phyloP scores from a whole-genome alignment of 2,888 invertebrate genomes.

The Prenolepis imparis region DNA sequence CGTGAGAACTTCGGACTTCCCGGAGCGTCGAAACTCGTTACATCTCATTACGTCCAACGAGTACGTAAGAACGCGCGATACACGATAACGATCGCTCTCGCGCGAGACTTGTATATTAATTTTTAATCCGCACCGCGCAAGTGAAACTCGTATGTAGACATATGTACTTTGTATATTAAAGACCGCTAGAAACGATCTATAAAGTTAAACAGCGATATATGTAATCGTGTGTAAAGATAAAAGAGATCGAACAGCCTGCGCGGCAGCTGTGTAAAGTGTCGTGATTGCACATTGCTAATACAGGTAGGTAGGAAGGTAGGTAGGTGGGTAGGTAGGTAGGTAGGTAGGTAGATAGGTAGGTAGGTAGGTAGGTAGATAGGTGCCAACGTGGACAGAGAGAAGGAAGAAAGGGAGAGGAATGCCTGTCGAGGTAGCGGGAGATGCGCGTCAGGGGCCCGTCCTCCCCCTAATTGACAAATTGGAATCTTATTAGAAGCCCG shows the following conservation, averaged over 20 bases:
- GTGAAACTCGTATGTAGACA: neutral
- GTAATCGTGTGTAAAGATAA: conserved; percentile 48
- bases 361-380: conserved; percentile 37
- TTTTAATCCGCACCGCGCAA: neutral
- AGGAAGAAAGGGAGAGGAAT: conserved; percentile 46
- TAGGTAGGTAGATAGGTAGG: neutral
- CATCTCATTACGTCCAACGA: conserved; percentile 78
- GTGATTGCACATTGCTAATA: conserved; percentile 72
- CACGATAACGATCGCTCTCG: conserved; percentile 72
- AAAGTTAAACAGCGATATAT: conserved; percentile 33
- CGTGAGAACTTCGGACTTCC: conserved; percentile 74
- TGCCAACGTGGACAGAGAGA: conserved; percentile 65
- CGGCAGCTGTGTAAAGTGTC: conserved; percentile 68
- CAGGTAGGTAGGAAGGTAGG: conserved; percentile 38
- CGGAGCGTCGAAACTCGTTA: conserved; percentile 78
- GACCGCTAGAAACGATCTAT: neutral
- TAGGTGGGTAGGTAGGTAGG: neutral
- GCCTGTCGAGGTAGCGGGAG: conserved; percentile 65
- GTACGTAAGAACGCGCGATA: conserved; percentile 77
- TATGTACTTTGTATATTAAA: neutral
- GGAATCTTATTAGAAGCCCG: conserved; percentile 89
- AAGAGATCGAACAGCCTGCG: conserved; percentile 57
- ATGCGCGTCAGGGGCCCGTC: conserved; percentile 80
- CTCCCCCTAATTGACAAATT: conserved; percentile 91
- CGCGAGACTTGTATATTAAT: conserved; percentile 45